Conservation (phyloP, 2,113 vertebrate genomes). For the Seriola rivoliana region DNA sequence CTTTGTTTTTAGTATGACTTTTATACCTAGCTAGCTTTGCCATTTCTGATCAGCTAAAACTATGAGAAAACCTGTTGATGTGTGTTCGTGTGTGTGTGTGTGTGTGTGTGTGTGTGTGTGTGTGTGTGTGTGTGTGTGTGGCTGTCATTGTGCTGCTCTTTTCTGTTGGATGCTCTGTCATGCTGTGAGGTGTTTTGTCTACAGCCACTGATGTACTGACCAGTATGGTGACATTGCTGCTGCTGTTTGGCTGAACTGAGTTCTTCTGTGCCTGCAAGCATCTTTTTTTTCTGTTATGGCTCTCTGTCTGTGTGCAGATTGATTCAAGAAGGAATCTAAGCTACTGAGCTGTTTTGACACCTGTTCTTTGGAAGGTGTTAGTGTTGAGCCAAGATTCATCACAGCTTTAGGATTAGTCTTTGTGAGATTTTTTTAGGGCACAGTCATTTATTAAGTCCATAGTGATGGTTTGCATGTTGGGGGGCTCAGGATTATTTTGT, state of each 20-base stretch:
- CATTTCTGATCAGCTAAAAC: background rate
- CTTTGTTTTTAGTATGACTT: background rate
- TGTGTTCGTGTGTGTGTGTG: conserved; percentile 5
- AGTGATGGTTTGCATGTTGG: background rate
- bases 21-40: background rate
- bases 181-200: conserved; percentile 3
- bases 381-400: background rate
- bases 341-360: background rate
- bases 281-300: background rate
- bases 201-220: conserved; percentile 4
- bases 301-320: background rate
- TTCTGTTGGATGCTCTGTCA: background rate
- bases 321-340: background rate
- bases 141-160: conserved; percentile 8
- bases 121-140: background rate
- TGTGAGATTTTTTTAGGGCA: background rate
- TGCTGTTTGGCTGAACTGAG: conserved; percentile 1
- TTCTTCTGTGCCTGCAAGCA: conserved; percentile 7
- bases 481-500: background rate
- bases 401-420: background rate
- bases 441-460: background rate
- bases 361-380: background rate
- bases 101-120: conserved; percentile 7
- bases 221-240: background rate
- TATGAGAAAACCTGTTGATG: conserved; percentile 21